Percentiles rank a stretch among this genome's conserved stretches.
These are phyloP conservation scores for Protobothrops flavoviridis DNA, from an alignment of 2,113 vertebrate species.

Conservation along the genomic window DNA sequence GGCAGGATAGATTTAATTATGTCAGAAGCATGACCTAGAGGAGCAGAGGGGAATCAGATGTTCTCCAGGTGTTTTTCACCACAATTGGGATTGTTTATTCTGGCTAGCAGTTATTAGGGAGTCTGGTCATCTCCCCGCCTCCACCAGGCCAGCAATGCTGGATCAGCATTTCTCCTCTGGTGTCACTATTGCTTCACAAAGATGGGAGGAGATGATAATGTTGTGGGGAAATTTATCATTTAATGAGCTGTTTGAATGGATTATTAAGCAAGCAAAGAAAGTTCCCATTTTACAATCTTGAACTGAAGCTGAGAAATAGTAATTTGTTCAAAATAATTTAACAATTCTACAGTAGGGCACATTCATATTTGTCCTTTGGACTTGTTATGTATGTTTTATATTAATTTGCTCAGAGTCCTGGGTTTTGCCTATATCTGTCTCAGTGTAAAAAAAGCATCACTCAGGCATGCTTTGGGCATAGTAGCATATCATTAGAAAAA, in stretches of 20 bases:
- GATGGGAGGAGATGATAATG: background rate
- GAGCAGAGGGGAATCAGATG: background rate
- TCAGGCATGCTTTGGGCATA: conserved; percentile 3
- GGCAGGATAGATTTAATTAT: background rate
- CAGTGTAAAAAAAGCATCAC: conserved; percentile 8
- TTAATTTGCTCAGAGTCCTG: background rate
- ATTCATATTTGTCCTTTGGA: background rate
- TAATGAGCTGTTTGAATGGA: background rate
- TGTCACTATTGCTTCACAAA: background rate
- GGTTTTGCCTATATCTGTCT: background rate
- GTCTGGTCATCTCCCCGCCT: background rate
- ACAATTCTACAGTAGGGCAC: background rate
- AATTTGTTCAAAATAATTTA: background rate
- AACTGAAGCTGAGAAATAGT: background rate
- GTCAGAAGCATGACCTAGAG: background rate
- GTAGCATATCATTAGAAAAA: background rate
- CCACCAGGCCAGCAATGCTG: background rate
- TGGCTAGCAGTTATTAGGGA: background rate
- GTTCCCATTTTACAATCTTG: background rate
- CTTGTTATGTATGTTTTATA: background rate
- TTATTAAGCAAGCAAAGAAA: background rate
- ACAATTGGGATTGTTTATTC: background rate
- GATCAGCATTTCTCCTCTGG: background rate
- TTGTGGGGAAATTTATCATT: background rate
- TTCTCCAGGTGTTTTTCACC: background rate